A percentile compares a stretch with the other conserved stretches of the same genome.
phyloP scores from a whole-genome alignment of 2,888 invertebrate genomes.

The Phrixothrix hirtus region DNA sequence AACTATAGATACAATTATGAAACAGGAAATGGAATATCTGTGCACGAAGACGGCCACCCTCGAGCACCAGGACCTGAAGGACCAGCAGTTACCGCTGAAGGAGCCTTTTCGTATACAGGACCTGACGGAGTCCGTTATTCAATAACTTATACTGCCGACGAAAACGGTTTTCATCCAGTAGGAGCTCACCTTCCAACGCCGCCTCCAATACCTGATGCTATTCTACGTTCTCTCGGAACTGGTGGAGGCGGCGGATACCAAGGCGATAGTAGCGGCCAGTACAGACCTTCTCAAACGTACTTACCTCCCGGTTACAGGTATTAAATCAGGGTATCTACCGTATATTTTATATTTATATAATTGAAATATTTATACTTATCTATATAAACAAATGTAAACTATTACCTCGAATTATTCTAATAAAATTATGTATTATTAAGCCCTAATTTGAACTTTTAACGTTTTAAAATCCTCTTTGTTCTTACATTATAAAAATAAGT shows the following conservation, averaged over 20 bases:
- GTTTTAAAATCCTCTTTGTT: too few species aligned
- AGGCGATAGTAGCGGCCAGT: conserved; percentile 41
- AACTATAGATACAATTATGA: conserved; percentile 66
- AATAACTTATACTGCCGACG: conserved; percentile 62
- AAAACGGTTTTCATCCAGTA: conserved; percentile 61
- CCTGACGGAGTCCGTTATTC: conserved; percentile 63
- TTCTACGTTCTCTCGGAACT: conserved; percentile 46
- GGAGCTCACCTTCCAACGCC: conserved; percentile 64
- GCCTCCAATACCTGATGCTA: conserved; percentile 64
- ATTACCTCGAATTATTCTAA: too few species aligned
- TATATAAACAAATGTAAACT: too few species aligned
- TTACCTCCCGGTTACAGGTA: conserved; percentile 12
- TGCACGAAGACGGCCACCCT: conserved; percentile 57
- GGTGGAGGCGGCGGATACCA: conserved; percentile 34
- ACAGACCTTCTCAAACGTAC: conserved; percentile 33
- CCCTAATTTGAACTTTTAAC: too few species aligned
- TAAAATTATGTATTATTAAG: too few species aligned
- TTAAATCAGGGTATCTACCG: neutral
- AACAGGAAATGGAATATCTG: conserved; percentile 68
- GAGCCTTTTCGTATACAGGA: conserved; percentile 62
- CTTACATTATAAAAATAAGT: too few species aligned
- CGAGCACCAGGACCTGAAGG: conserved; percentile 29
- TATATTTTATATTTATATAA: neutral
- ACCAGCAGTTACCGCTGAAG: conserved; percentile 55
- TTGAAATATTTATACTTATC: neutral